Percentiles rank a stretch among this genome's conserved stretches.
Evolutionary conservation across 2,113 vertebrate genomes (phyloP).

Genomic region (Heterotilapia buettikoferi): DNA sequence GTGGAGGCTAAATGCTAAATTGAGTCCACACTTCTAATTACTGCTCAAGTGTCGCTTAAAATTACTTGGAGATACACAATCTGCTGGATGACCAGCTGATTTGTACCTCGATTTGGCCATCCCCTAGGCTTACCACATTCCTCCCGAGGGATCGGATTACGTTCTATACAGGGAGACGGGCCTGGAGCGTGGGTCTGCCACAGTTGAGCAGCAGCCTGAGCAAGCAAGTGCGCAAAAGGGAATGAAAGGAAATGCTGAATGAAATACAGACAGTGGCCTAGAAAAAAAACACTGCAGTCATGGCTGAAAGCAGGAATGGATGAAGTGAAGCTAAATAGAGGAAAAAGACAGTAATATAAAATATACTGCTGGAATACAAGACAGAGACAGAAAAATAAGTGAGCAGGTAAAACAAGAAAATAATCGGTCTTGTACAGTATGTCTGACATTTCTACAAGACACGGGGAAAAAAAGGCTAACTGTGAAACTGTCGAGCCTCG

Average conservation of each 20-base stretch:
- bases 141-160: constrained; percentile 55
- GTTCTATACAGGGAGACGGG: constrained; percentile 56
- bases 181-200: constrained; percentile 29
- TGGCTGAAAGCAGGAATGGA: background rate
- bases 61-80: constrained; percentile 47
- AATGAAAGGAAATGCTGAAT: constrained; percentile 13
- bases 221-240: background rate
- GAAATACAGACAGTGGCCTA: constrained; percentile 9
- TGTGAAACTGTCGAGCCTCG: background rate
- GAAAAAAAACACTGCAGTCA: background rate
- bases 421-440: background rate
- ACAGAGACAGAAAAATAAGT: constrained; percentile 18
- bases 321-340: background rate
- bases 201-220: background rate
- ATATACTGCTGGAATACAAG: constrained; percentile 9
- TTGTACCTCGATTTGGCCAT: constrained; percentile 55
- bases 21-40: constrained; percentile 19
- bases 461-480: background rate
- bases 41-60: constrained; percentile 11
- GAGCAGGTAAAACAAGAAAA: constrained; percentile 5
- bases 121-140: constrained; percentile 54
- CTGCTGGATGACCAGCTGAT: constrained; percentile 34
- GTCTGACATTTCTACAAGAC: constrained; percentile 22
- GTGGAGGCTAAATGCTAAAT: background rate
- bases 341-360: background rate